Conservation (phyloP, 2,888 invertebrate genomes). For the Lochmaea capreae region DNA sequence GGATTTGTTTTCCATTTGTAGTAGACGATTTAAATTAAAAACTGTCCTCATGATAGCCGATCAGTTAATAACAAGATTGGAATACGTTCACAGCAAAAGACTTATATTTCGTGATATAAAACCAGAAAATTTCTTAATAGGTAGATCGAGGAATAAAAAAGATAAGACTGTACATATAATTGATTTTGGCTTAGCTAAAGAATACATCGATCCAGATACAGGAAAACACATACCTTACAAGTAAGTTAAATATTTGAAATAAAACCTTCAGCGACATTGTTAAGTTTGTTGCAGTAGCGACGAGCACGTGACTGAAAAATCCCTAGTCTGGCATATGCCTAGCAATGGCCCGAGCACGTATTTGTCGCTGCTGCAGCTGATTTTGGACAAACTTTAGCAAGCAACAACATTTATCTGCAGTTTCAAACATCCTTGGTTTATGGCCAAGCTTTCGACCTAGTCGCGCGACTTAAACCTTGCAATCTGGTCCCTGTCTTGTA, state of each 20-base stretch:
- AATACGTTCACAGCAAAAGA: conserved; percentile 99
- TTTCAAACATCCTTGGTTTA: too few species aligned
- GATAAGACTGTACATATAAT: conserved; percentile 99
- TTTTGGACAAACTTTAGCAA: too few species aligned
- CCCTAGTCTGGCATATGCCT: too few species aligned
- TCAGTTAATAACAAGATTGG: conserved; percentile 91
- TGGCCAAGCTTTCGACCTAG: too few species aligned
- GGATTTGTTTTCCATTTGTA: conserved; percentile 79
- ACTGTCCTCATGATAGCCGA: conserved; percentile 80
- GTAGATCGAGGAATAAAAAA: conserved; percentile 95
- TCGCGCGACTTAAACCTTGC: too few species aligned
- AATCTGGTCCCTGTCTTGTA: too few species aligned
- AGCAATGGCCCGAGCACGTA: too few species aligned
- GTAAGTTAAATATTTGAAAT: conserved; percentile 41
- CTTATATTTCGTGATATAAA: conserved; percentile 99
- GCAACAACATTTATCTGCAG: too few species aligned
- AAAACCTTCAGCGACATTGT: too few species aligned
- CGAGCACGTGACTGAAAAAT: too few species aligned
- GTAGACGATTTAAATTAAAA: conserved; percentile 77
- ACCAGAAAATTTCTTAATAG: conserved; percentile 99
- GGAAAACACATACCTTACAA: conserved; percentile 99
- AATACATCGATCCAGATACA: conserved; percentile 99
- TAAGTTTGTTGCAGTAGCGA: too few species aligned
- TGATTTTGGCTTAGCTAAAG: conserved; percentile 99
- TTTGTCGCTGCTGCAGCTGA: too few species aligned